These are phyloP conservation scores for Schizaphis graminum DNA, from an alignment of 2,888 invertebrate species.

Conservation along the genomic window DNA sequence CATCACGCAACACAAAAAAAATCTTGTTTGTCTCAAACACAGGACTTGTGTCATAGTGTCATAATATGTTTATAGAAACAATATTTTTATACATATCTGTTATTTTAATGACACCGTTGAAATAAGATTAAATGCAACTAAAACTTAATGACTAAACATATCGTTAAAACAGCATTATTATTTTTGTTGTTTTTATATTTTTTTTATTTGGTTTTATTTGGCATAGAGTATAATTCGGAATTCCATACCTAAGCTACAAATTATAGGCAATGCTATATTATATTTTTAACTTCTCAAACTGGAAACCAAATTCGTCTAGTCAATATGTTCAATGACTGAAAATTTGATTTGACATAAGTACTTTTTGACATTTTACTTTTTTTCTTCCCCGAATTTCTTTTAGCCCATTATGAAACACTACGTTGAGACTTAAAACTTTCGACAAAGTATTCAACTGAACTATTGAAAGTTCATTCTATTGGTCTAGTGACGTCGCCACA, in stretches of 20 bases:
- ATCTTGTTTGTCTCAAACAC: background rate
- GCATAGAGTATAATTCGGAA: background rate
- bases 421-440: background rate
- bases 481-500: background rate
- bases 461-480: background rate
- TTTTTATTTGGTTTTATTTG: background rate
- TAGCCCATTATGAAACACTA: background rate
- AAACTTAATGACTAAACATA: background rate
- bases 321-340: background rate
- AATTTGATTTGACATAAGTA: background rate
- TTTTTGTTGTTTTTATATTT: background rate
- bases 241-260: background rate
- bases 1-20: background rate
- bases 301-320: background rate
- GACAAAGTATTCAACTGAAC: background rate
- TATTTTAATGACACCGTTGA: background rate
- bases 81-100: background rate
- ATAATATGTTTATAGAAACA: background rate
- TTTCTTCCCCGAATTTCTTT: background rate
- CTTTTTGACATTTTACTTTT: background rate
- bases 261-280: background rate
- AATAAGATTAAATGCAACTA: background rate
- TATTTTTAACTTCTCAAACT: background rate
- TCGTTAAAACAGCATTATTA: background rate
- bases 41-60: background rate